Percentiles rank a stretch among this genome's conserved stretches.
Evolutionary conservation across 2,888 invertebrate genomes (phyloP).

Genomic region (Acronicta aceris): DNA sequence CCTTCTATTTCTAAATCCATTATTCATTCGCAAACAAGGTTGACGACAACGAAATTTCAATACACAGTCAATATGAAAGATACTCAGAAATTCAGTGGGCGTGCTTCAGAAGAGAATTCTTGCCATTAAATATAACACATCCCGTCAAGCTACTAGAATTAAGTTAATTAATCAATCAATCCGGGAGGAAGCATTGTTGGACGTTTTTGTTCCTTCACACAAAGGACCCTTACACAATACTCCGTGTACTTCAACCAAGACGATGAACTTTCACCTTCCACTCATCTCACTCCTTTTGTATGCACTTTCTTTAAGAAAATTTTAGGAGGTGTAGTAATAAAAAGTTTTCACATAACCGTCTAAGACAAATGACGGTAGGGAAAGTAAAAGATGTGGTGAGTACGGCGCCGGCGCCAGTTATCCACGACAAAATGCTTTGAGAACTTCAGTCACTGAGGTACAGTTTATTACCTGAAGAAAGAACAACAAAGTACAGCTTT

Average conservation of each 20-base stretch:
- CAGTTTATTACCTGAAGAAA: conserved; percentile 33
- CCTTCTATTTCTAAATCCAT: conserved; percentile 12
- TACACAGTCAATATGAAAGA: conserved; percentile 15
- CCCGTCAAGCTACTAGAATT: conserved; percentile 52
- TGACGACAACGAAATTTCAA: conserved; percentile 20
- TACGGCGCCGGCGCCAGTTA: conserved; percentile 13
- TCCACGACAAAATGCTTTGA: conserved; percentile 13
- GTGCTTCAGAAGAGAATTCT: conserved; percentile 24
- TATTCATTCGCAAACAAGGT: conserved; percentile 27
- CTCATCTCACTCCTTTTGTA: conserved; percentile 64
- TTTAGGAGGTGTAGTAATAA: conserved; percentile 11
- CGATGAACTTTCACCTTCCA: conserved; percentile 74
- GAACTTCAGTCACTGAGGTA: conserved; percentile 24
- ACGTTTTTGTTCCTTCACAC: conserved; percentile 75
- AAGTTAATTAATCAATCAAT: conserved; percentile 84
- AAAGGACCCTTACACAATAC: conserved; percentile 69
- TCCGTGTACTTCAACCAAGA: conserved; percentile 62
- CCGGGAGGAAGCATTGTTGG: conserved; percentile 72
- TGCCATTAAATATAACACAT: conserved; percentile 61
- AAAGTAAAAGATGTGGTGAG: conserved; percentile 34
- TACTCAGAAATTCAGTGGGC: conserved; percentile 42
- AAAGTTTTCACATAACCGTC: conserved; percentile 46
- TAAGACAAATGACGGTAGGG: conserved; percentile 32
- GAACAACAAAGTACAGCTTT: conserved; percentile 18
- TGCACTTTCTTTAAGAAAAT: conserved; percentile 50